Percentiles rank a stretch among this genome's conserved stretches.
phyloP scores from a whole-genome alignment of 2,888 invertebrate species.

The Drosophila maculinotata region DNA sequence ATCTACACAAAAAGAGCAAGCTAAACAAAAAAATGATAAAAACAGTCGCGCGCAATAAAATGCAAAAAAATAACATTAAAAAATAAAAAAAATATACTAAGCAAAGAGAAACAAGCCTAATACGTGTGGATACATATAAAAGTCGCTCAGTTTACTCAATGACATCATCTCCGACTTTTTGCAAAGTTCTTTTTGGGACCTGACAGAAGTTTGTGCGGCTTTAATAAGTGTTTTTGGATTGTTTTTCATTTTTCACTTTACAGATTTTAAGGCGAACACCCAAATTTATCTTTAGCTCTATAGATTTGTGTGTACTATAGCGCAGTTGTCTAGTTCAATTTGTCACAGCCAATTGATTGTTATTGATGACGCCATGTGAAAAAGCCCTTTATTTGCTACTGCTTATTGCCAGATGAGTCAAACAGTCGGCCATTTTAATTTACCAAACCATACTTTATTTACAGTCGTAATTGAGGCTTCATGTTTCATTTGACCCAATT shows the following conservation, averaged over 20 bases:
- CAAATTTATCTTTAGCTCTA: neutral
- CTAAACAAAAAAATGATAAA: slow-evolving; percentile 57
- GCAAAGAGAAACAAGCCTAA: slow-evolving; percentile 60
- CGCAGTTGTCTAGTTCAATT: slow-evolving; percentile 51
- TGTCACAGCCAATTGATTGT: slow-evolving; percentile 78
- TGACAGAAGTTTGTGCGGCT: slow-evolving; percentile 31
- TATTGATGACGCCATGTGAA: slow-evolving; percentile 69
- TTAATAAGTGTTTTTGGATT: slow-evolving; percentile 32
- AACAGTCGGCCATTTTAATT: slow-evolving; percentile 22
- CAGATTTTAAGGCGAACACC: slow-evolving; percentile 10
- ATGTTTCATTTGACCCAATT: slow-evolving; percentile 64
- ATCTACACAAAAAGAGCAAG: slow-evolving; percentile 37
- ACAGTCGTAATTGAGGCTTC: slow-evolving; percentile 44
- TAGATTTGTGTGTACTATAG: neutral
- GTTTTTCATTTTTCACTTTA: slow-evolving; percentile 34
- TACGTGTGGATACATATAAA: slow-evolving; percentile 50
- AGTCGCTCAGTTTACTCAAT: slow-evolving; percentile 66
- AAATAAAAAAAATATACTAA: slow-evolving; percentile 45
- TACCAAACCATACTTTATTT: slow-evolving; percentile 13
- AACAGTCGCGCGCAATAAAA: slow-evolving; percentile 62
- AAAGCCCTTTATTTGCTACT: slow-evolving; percentile 37
- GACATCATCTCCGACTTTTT: slow-evolving; percentile 62
- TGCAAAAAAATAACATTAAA: slow-evolving; percentile 49
- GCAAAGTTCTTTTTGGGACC: slow-evolving; percentile 14
- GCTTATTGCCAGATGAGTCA: slow-evolving; percentile 37